Base-by-base conservation (phyloP, 1,140 invertebrate genomes). In the Drosophila aff. region DNA sequence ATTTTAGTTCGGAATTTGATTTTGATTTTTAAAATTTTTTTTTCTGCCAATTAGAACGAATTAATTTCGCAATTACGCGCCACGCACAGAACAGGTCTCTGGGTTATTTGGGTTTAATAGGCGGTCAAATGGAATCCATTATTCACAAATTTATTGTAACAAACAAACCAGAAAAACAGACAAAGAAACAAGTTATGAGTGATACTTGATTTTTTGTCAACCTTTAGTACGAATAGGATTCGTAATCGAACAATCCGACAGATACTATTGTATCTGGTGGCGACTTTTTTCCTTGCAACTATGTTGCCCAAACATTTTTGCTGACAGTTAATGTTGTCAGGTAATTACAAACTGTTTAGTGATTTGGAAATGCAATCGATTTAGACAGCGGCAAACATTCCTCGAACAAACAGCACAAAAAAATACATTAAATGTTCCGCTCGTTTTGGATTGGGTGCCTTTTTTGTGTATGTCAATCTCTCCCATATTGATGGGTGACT, bases 11-110 rank as follows among this genome's bases (percentile, higher is more conserved):
- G 33, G 40, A 62, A 62, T 75, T 74, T 55, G 11, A 61, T 55
- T 55, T 62, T 62, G 21, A 47, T 65, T 66, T 53, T 67, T 68
- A 38, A 38, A 57, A 50, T 77, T 77, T 76, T 76, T 33, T 40
- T 78, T 78, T 78, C 36, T 78, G 64, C 58, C 74, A 76, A 76
- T 78, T 78, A 78, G 75, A 77, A 78, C 52, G 75, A 69, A 69
- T 78, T 78, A 62, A 78, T 78, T 78, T 78, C 68, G 75, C 57
- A 78, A 78, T 78, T 78, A 69, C 75, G 58, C 75, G 74, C 44
- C 73, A 60, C 43, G 57, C 74, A 77, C 49, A 71, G 38, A 76
- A 61, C 75, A 57, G 75, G 75, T 78, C 57, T 49, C 28, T 33
- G 43, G 73, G 52, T 76, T 75, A 49, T 75, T 75, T 74, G 50